Percentiles rank a stretch among this genome's conserved stretches.
phyloP scores from a whole-genome alignment of 2,888 invertebrate species.

The Cerceris ruficornis region DNA sequence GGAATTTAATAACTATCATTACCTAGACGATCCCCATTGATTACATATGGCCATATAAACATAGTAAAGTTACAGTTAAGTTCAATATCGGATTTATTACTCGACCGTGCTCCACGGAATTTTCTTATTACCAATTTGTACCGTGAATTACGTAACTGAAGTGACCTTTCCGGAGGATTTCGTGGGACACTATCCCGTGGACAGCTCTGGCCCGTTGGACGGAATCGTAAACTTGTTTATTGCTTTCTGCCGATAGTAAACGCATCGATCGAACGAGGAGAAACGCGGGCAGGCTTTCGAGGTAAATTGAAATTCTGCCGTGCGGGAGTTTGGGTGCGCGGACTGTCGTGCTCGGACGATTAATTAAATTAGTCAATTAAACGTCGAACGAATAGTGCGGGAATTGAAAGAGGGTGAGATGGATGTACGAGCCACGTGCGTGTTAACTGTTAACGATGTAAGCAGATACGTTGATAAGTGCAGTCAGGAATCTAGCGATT shows the following conservation, averaged over 20 bases:
- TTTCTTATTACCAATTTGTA: too few species aligned
- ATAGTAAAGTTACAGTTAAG: too few species aligned
- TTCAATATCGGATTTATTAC: too few species aligned
- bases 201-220: too few species aligned
- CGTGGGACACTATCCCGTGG: too few species aligned
- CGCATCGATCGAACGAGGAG: constrained; percentile 1
- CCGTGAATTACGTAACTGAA: too few species aligned
- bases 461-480: constrained; percentile 29
- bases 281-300: constrained; percentile 2
- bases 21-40: too few species aligned
- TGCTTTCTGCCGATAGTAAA: background rate
- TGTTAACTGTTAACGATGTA: constrained; percentile 39
- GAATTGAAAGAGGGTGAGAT: background rate
- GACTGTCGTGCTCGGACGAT: constrained; percentile 33
- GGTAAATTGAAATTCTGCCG: constrained; percentile 1
- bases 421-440: constrained; percentile 30
- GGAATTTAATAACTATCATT: too few species aligned
- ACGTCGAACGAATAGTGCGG: constrained; percentile 27
- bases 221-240: constrained; percentile 1
- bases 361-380: constrained; percentile 71
- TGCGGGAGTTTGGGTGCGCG: constrained; percentile 22
- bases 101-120: too few species aligned
- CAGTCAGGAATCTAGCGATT: constrained; percentile 43
- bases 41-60: too few species aligned
- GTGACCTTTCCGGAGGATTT: too few species aligned